Evolutionary conservation across 2,113 vertebrate genomes (phyloP).

Genomic region (Phodopus roborovskii): DNA sequence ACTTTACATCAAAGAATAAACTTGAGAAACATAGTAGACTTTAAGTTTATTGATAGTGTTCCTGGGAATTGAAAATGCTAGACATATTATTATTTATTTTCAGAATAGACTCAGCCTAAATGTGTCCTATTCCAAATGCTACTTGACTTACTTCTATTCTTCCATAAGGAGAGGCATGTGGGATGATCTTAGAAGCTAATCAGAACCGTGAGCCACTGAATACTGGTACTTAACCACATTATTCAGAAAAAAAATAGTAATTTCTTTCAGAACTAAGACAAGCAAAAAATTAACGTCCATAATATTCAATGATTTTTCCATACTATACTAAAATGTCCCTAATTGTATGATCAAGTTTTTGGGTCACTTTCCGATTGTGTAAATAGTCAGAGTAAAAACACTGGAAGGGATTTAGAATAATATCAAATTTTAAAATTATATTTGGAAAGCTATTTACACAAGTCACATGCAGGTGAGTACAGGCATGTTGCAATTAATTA

Average conservation of each 20-base stretch:
- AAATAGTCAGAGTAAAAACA: background rate
- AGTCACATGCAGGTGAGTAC: background rate
- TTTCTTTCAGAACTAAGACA: background rate
- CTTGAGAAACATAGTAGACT: background rate
- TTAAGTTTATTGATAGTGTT: background rate
- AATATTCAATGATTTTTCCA: background rate
- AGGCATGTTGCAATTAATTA: background rate
- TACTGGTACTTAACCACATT: background rate
- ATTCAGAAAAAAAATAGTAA: background rate
- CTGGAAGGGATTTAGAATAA: background rate
- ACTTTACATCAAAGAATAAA: background rate
- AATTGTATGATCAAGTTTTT: background rate
- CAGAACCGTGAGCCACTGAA: background rate
- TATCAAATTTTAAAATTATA: background rate
- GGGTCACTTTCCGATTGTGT: background rate
- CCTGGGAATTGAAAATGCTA: background rate
- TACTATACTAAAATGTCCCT: background rate
- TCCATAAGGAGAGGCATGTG: accelerated
- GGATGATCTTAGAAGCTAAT: background rate
- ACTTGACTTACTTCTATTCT: background rate
- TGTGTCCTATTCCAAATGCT: background rate
- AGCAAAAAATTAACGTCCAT: background rate
- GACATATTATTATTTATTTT: background rate
- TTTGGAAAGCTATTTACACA: background rate
- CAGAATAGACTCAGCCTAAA: background rate